Evolutionary conservation across 2,113 vertebrate species (phyloP).

Genomic region (Polypterus bichir): DNA sequence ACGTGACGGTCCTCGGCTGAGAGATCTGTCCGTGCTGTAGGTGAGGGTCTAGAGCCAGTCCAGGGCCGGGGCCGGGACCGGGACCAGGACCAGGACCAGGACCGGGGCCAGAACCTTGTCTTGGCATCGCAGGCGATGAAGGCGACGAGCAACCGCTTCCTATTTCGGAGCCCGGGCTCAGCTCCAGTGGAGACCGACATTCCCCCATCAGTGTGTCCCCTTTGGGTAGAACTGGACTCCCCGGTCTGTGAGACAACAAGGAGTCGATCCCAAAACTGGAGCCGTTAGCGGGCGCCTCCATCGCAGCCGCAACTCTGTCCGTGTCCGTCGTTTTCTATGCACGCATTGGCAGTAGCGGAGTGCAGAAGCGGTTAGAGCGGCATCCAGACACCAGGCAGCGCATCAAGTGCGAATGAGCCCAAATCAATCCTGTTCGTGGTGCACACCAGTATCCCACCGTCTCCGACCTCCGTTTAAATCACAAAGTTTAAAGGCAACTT

Average conservation of each 20-base stretch:
- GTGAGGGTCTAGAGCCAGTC: constrained; percentile 59
- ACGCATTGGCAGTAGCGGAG: too few relatives aligned
- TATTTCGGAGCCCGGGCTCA: constrained; percentile 79
- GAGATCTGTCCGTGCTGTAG: constrained; percentile 73
- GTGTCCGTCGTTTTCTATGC: too few relatives aligned
- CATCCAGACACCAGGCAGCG: too few relatives aligned
- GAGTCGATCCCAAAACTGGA: constrained; percentile 92
- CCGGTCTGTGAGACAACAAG: constrained; percentile 82
- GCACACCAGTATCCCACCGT: too few relatives aligned
- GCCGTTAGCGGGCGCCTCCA: constrained; percentile 88
- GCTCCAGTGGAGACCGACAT: constrained; percentile 80
- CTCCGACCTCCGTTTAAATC: constrained; percentile 33
- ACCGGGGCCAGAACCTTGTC: constrained; percentile 40
- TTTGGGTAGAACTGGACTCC: constrained; percentile 76
- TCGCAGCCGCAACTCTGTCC: constrained; percentile 25
- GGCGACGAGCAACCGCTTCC: constrained; percentile 86
- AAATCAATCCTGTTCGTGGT: too few relatives aligned
- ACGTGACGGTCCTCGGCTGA: constrained; percentile 89
- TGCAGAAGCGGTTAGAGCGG: too few relatives aligned
- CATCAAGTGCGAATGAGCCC: too few relatives aligned
- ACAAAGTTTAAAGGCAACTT: constrained; percentile 42
- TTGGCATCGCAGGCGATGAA: constrained; percentile 63
- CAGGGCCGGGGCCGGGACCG: constrained; percentile 23
- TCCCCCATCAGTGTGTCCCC: constrained; percentile 73
- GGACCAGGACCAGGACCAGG: too few relatives aligned